Percentiles rank a stretch among this genome's conserved stretches.
phyloP scores from a whole-genome alignment of 2,113 vertebrate species.

The Urocolius indicus region DNA sequence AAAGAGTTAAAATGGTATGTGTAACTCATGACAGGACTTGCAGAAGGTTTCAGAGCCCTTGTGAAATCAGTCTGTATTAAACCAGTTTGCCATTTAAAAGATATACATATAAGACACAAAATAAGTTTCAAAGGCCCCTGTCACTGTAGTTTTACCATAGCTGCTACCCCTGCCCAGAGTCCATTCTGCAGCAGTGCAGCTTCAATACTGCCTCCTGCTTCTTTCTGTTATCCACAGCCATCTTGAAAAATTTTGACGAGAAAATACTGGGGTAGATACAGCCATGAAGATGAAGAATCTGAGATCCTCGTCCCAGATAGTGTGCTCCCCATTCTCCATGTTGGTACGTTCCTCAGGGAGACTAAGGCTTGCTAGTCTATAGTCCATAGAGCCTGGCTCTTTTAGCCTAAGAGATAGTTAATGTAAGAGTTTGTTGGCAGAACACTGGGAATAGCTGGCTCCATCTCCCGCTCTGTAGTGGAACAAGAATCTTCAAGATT shows the following conservation, averaged over 20 bases:
- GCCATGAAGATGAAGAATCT: background rate
- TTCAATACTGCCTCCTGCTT: background rate
- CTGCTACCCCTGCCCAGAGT: background rate
- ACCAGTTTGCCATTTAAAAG: background rate
- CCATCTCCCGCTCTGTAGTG: slow-evolving; percentile 25
- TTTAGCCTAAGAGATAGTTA: background rate
- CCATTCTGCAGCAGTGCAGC: background rate
- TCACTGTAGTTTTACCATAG: background rate
- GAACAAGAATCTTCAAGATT: slow-evolving; percentile 24
- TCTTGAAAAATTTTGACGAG: background rate
- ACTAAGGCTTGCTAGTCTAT: background rate
- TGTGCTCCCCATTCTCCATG: background rate
- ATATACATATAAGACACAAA: background rate
- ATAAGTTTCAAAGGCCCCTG: background rate
- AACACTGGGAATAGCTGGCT: slow-evolving; percentile 41
- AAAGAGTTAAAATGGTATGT: background rate
- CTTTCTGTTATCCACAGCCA: background rate
- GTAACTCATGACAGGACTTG: background rate
- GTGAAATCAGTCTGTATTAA: background rate
- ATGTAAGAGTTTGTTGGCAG: background rate
- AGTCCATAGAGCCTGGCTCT: background rate
- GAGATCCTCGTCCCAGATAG: background rate
- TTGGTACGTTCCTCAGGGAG: background rate
- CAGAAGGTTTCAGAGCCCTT: background rate
- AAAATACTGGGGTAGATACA: background rate